These are phyloP conservation scores for Poecile montanus DNA, from an alignment of 2,797 vertebrate species.

Conservation along the genomic window DNA sequence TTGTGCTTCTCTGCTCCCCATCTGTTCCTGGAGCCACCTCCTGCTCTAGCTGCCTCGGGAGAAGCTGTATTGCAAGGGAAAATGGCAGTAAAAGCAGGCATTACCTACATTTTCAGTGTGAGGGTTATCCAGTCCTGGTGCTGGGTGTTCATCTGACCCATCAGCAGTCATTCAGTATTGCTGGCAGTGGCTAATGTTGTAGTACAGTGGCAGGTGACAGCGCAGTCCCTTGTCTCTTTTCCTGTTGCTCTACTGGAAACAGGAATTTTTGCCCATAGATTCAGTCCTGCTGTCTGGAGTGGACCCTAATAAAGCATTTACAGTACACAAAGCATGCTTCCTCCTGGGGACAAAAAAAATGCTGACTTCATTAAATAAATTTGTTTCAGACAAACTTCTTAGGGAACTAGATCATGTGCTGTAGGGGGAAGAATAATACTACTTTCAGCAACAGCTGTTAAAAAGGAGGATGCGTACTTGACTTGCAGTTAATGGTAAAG, in stretches of 20 bases:
- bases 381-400: not conserved
- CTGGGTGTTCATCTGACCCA: not conserved
- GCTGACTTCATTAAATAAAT: not conserved
- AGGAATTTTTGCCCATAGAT: not conserved
- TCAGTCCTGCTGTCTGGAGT: not conserved
- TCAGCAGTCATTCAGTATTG: not conserved
- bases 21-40: slow-evolving; percentile 1
- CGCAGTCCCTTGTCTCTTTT: not conserved
- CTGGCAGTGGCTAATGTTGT: not conserved
- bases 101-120: not conserved
- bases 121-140: not conserved
- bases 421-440: not conserved
- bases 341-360: not conserved
- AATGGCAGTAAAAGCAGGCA: not conserved
- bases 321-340: not conserved
- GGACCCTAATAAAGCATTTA: not conserved
- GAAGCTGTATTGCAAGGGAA: not conserved
- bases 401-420: not conserved
- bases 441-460: slow-evolving; percentile 1
- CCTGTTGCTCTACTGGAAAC: not conserved
- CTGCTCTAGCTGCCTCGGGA: not conserved
- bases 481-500: not conserved
- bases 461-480: not conserved
- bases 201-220: not conserved
- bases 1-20: not conserved